Base-by-base conservation (phyloP, 2,113 vertebrate genomes). In the Callospermophilus lateralis region DNA sequence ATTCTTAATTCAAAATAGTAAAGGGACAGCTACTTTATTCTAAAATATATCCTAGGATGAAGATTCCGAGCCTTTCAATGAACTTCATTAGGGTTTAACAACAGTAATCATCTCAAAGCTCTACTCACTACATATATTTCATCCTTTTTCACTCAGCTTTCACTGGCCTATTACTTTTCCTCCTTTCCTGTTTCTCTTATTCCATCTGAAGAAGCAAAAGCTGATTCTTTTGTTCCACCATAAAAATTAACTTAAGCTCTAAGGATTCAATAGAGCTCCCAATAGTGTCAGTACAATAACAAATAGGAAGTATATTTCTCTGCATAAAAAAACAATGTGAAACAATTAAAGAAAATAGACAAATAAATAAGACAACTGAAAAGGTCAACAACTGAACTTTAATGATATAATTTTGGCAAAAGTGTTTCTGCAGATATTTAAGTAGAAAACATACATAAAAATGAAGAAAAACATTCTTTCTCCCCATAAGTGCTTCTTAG, bases 341-440 rank as follows among this genome's bases (percentile, higher is more conserved):
- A 76, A 58, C 72, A 92, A 72, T 26, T 84, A 53, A 58, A 78
- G 42, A 85, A 73, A 72, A 37, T 0, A 85, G 37, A 89, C 19
- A 92, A 92, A 58, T 51, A n/a, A 93, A 72, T 51, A 1, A 73
- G 45, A 74, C 67, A 90, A 93, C n/a, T 42, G 48, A 67, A 90
- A 86, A 90, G 61, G 84, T 97, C 78, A 90, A 93, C 63, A 97
- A 96, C 8, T 94, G 74, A 45, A 91, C 87, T 96, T 98, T 95
- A 98, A 94, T 93, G 94, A 98, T 26, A 58, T 84, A 22, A 42
- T 94, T 95, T 76, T 92, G 48, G 48, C 84, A 88, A 94, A 80
- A 97, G 90, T 6, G 10, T 95, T 76, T 98, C 84, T 97, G 83
- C 39, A 89, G 65, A 97, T 79, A 94, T 89, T 92, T 78, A 96